A percentile compares a stretch with the other conserved stretches of the same genome.
Conservation (phyloP, 2,797 vertebrate species). For the Tiaroga cobitis region DNA sequence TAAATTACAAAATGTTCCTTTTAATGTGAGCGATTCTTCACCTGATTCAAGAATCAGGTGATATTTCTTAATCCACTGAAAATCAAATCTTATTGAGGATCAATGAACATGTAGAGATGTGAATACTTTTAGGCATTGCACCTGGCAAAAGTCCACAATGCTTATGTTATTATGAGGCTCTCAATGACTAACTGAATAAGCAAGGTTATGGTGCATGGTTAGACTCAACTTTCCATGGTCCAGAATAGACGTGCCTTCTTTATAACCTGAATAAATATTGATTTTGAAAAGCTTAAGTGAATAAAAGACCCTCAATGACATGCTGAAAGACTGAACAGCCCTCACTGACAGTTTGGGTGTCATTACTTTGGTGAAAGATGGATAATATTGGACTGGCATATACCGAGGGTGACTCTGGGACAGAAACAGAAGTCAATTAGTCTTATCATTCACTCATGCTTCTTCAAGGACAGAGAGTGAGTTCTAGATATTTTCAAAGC, state of each 20-base stretch:
- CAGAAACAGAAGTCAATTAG: constrained; percentile 11
- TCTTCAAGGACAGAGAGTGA: neutral
- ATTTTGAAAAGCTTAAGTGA: constrained; percentile 35
- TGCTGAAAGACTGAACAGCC: constrained; percentile 71
- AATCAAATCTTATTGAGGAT: neutral
- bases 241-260: neutral
- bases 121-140: neutral
- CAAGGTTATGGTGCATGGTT: neutral
- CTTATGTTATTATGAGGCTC: neutral
- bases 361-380: constrained; percentile 70
- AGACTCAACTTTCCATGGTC: constrained; percentile 13
- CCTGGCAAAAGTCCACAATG: constrained; percentile 25
- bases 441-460: neutral
- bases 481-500: neutral
- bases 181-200: neutral
- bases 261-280: constrained; percentile 22
- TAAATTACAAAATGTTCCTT: neutral
- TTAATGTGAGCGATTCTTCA: neutral
- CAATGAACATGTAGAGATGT: neutral
- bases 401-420: neutral
- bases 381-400: constrained; percentile 54
- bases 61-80: constrained; percentile 11
- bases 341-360: constrained; percentile 49
- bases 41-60: constrained; percentile 1
- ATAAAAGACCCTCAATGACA: constrained; percentile 24